Percentiles rank a stretch among this genome's conserved stretches.
Evolutionary conservation across 2,888 invertebrate genomes (phyloP).

Genomic region (Chymomyza caudatula): DNA sequence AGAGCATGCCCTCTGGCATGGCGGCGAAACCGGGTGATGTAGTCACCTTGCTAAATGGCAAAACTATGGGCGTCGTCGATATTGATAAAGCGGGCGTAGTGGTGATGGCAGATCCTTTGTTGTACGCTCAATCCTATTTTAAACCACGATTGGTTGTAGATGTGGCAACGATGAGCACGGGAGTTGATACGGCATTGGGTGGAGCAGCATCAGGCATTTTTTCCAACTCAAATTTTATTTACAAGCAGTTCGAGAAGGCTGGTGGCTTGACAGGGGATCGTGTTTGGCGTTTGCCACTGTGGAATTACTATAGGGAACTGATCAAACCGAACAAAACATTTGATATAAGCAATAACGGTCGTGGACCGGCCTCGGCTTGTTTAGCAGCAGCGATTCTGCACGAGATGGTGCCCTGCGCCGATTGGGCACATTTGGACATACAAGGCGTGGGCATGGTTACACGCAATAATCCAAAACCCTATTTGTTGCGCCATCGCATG

Average conservation of each 20-base stretch:
- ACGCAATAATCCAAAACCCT: slow-evolving; percentile 81
- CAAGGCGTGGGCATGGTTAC: slow-evolving; percentile 84
- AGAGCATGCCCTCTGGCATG: slow-evolving; percentile 81
- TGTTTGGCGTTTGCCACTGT: slow-evolving; percentile 83
- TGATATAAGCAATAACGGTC: slow-evolving; percentile 81
- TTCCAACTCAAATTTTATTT: slow-evolving; percentile 80
- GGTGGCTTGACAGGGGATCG: slow-evolving; percentile 81
- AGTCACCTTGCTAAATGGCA: slow-evolving; percentile 79
- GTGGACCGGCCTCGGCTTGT: slow-evolving; percentile 81
- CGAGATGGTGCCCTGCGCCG: slow-evolving; percentile 82
- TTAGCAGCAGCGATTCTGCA: slow-evolving; percentile 84
- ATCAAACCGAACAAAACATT: slow-evolving; percentile 78
- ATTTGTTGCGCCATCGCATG: slow-evolving; percentile 81
- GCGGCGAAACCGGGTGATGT: slow-evolving; percentile 79
- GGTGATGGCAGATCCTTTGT: slow-evolving; percentile 88
- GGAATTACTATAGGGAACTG: slow-evolving; percentile 74
- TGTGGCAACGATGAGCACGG: slow-evolving; percentile 80
- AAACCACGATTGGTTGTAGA: slow-evolving; percentile 80
- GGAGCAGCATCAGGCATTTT: slow-evolving; percentile 80
- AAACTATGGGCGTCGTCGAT: slow-evolving; percentile 78
- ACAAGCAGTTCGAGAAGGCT: slow-evolving; percentile 80
- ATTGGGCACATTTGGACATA: slow-evolving; percentile 87
- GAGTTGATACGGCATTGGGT: slow-evolving; percentile 80
- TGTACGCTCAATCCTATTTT: slow-evolving; percentile 84
- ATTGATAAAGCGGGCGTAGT: slow-evolving; percentile 87